Percentiles rank a stretch among this genome's conserved stretches.
Conservation (phyloP, 1,140 invertebrate genomes). For the Caerostris extrusa region DNA sequence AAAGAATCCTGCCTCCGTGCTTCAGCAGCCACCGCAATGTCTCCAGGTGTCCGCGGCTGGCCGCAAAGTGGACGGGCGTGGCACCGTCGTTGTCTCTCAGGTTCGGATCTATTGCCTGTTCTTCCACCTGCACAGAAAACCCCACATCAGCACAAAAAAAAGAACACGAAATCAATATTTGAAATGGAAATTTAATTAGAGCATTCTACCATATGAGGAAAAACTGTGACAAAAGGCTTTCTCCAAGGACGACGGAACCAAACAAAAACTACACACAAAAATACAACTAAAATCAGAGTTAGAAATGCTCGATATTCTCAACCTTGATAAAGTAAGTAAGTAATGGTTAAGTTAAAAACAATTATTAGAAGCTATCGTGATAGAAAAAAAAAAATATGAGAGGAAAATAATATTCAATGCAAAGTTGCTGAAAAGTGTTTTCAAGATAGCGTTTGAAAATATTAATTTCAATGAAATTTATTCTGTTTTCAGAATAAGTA, state of each 20-base stretch:
- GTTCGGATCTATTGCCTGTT: conserved; percentile 91
- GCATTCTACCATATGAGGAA: background rate
- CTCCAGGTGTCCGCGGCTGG: conserved; percentile 90
- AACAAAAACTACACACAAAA: background rate
- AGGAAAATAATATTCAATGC: background rate
- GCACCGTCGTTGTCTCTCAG: conserved; percentile 91
- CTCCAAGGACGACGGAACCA: background rate
- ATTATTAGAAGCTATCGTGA: background rate
- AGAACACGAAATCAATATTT: background rate
- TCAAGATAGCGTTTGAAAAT: background rate
- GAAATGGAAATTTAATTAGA: background rate
- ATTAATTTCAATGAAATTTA: background rate
- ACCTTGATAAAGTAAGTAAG: background rate
- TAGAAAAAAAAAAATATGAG: background rate
- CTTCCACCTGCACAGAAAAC: conserved; percentile 85
- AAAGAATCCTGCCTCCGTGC: conserved; percentile 88
- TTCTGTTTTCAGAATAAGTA: background rate
- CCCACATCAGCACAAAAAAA: background rate
- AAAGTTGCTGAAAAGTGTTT: no score
- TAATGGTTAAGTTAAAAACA: background rate
- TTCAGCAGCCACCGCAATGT: conserved; percentile 91
- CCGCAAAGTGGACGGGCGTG: conserved; percentile 87
- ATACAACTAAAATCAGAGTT: no score
- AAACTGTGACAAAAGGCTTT: background rate
- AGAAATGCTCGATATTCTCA: background rate